Evolutionary conservation across 37 sponge, comb jelly and placozoan genomes (phyloP).

Genomic region (Halisarca cf. caerulea): DNA sequence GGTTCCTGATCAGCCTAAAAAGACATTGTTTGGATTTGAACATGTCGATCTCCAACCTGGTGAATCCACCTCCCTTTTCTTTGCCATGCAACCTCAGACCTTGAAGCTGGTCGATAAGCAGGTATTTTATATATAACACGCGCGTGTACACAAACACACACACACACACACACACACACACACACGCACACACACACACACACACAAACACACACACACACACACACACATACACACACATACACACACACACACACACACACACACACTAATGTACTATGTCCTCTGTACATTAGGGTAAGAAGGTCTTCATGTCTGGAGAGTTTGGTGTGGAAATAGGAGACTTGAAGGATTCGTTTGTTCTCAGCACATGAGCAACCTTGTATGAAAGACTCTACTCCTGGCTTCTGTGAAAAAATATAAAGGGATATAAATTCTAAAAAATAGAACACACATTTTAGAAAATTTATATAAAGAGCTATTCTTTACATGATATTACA

Average conservation of each 20-base stretch:
- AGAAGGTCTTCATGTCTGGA: slow-evolving; percentile 28
- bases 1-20: slow-evolving; percentile 68
- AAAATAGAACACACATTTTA: too few species aligned
- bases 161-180: too few species aligned
- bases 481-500: too few species aligned
- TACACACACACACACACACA: not conserved
- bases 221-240: too few species aligned
- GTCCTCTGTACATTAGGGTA: slow-evolving; percentile 7
- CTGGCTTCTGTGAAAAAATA: too few species aligned
- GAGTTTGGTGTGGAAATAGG: slow-evolving; percentile 38
- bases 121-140: not conserved
- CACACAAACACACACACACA: too few species aligned
- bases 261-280: not conserved
- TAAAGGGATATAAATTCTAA: too few species aligned
- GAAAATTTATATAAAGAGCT: too few species aligned
- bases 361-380: not conserved
- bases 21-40: slow-evolving; percentile 73
- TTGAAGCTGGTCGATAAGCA: slow-evolving; percentile 49
- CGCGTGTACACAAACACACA: too few species aligned
- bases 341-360: slow-evolving; percentile 19
- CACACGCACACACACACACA: too few species aligned
- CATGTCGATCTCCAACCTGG: slow-evolving; percentile 59
- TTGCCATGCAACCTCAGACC: slow-evolving; percentile 41
- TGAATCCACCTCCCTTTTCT: slow-evolving; percentile 46
- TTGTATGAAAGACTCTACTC: too few species aligned